Percentiles rank a stretch among this genome's conserved stretches.
Evolutionary conservation across 1,140 invertebrate genomes (phyloP).

Genomic region (Ooceraea biroi): DNA sequence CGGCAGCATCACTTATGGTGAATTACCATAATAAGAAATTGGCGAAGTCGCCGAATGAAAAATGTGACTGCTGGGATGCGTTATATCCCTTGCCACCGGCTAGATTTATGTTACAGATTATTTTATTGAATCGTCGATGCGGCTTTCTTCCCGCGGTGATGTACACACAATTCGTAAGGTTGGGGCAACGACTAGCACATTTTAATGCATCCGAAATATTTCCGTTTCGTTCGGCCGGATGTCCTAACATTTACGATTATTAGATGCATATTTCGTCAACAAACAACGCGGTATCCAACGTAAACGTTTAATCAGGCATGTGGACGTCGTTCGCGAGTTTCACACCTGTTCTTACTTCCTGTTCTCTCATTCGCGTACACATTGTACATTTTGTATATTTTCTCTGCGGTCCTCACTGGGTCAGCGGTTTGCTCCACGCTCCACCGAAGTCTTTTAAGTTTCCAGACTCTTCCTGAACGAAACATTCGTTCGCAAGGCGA

Average conservation of each 20-base stretch:
- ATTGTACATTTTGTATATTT: constrained; percentile 50
- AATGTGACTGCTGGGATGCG: neutral
- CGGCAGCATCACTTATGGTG: too few relatives aligned
- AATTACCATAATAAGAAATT: too few relatives aligned
- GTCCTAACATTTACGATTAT: constrained; percentile 53
- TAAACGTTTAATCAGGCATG: constrained; percentile 29
- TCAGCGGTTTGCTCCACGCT: neutral
- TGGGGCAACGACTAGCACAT: neutral
- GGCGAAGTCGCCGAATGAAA: neutral
- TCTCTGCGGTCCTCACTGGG: constrained; percentile 30
- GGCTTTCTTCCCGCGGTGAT: constrained; percentile 5
- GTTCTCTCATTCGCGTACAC: constrained; percentile 24
- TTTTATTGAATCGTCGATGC: constrained; percentile 27
- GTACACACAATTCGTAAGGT: constrained; percentile 3
- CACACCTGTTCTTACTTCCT: constrained; percentile 7
- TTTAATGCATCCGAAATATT: constrained; percentile 48
- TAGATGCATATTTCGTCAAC: constrained; percentile 44
- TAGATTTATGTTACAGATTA: constrained; percentile 9
- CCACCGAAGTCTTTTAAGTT: neutral
- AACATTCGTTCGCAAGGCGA: neutral
- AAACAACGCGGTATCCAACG: constrained; percentile 25
- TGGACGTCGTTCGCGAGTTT: neutral
- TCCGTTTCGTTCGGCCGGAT: neutral
- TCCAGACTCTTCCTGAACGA: neutral
- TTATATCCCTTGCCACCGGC: neutral